Conservation (phyloP, 2,797 vertebrate genomes). For the Hippocampus kuda region DNA sequence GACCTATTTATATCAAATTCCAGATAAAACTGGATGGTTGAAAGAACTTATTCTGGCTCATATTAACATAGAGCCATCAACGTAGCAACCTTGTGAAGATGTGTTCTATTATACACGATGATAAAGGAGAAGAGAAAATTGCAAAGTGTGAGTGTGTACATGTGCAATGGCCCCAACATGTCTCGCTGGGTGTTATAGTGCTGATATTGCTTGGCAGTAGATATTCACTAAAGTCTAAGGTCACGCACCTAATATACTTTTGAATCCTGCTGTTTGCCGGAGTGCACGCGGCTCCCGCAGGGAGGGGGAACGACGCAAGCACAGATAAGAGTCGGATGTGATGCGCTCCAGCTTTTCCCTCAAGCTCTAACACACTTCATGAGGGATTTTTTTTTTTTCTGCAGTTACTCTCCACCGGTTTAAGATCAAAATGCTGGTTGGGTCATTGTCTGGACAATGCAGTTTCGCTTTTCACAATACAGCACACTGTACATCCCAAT, state of each 20-base stretch:
- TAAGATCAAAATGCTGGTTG: neutral
- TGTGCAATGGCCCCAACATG: conserved; percentile 19
- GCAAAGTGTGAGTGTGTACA: neutral
- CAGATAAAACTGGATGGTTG: neutral
- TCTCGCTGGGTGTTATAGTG: conserved; percentile 29
- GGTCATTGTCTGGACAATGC: neutral
- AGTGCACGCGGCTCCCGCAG: conserved; percentile 58
- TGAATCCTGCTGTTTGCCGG: conserved; percentile 61
- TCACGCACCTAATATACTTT: conserved; percentile 71
- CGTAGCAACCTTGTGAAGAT: neutral
- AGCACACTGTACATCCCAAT: neutral
- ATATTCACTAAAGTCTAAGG: conserved; percentile 59
- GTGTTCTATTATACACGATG: neutral
- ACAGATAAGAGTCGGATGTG: conserved; percentile 66
- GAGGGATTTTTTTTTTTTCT: conserved; percentile 34
- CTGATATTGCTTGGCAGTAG: conserved; percentile 47
- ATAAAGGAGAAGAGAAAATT: neutral
- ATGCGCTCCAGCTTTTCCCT: conserved; percentile 60
- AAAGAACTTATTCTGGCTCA: neutral
- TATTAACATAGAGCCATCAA: neutral
- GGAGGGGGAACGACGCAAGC: conserved; percentile 48
- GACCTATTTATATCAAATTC: too few relatives aligned
- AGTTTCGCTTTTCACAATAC: neutral
- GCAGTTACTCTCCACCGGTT: conserved; percentile 50
- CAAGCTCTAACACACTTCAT: conserved; percentile 46